phyloP scores from a whole-genome alignment of 2,888 invertebrate species.

The Sclerodermus sp. region DNA sequence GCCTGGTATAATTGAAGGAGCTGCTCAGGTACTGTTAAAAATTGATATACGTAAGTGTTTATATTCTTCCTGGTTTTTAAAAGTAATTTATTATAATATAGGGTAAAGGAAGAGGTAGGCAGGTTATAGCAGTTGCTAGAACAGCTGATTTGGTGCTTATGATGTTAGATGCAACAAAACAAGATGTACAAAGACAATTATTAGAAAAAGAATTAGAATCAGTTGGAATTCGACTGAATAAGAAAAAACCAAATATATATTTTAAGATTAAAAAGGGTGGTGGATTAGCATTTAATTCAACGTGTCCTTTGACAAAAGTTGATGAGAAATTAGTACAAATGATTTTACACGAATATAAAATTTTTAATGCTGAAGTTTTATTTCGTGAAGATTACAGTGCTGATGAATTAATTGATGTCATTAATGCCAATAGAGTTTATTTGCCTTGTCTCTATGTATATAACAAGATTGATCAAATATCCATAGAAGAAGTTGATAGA shows the following conservation, averaged over 20 bases:
- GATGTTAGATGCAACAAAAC: conserved; percentile 99
- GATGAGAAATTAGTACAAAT: conserved; percentile 97
- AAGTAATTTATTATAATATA: conserved; percentile 3
- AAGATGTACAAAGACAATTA: conserved; percentile 89
- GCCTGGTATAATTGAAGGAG: conserved; percentile 99
- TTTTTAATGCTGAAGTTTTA: conserved; percentile 90
- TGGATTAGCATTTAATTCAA: conserved; percentile 95
- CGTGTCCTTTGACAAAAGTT: conserved; percentile 86
- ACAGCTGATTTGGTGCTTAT: conserved; percentile 97
- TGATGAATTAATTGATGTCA: conserved; percentile 98
- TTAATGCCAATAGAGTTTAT: conserved; percentile 88
- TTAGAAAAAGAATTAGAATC: conserved; percentile 95
- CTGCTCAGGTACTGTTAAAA: conserved; percentile 70
- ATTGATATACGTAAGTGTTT: too few species aligned
- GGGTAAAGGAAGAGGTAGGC: conserved; percentile 87
- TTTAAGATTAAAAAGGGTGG: conserved; percentile 97
- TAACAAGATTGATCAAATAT: conserved; percentile 99
- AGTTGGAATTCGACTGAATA: conserved; percentile 96
- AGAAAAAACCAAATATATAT: conserved; percentile 94
- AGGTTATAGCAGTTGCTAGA: conserved; percentile 97
- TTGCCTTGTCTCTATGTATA: conserved; percentile 97
- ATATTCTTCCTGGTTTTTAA: too few species aligned
- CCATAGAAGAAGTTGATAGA: conserved; percentile 96
- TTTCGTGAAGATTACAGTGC: conserved; percentile 95
- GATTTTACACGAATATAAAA: conserved; percentile 98